Conservation (phyloP, 2,888 invertebrate species). For the Drosophila testacea region DNA sequence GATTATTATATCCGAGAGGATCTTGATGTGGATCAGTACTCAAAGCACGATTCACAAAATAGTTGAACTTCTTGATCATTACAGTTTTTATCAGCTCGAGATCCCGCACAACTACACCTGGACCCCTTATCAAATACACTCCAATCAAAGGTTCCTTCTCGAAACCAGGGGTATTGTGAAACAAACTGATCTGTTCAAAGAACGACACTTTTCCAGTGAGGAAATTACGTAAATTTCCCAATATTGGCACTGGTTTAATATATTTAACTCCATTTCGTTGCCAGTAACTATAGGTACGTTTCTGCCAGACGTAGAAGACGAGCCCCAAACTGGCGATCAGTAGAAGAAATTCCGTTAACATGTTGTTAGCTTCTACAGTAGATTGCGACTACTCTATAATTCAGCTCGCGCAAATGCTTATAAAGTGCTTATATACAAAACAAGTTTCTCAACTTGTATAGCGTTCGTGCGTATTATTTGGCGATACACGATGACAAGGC, state of each 20-base stretch:
- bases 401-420: not conserved
- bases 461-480: slow-evolving; percentile 2
- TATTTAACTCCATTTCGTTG: slow-evolving; percentile 4
- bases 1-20: slow-evolving; percentile 17
- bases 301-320: slow-evolving; percentile 17
- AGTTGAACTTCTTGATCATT: slow-evolving; percentile 84
- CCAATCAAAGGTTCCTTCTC: slow-evolving; percentile 19
- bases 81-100: slow-evolving; percentile 72
- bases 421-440: not conserved
- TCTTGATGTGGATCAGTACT: slow-evolving; percentile 12
- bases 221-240: slow-evolving; percentile 4
- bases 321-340: slow-evolving; percentile 1
- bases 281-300: slow-evolving; percentile 11
- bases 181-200: not conserved
- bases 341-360: slow-evolving; percentile 2
- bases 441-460: not conserved
- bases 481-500: slow-evolving; percentile 5
- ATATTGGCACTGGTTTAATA: slow-evolving; percentile 8
- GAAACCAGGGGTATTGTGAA: slow-evolving; percentile 1
- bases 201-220: slow-evolving; percentile 5
- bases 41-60: slow-evolving; percentile 61
- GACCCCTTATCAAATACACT: slow-evolving; percentile 8
- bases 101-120: slow-evolving; percentile 16
- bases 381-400: slow-evolving; percentile 1
- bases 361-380: not conserved